phyloP scores from a whole-genome alignment of 2,797 vertebrate genomes.

The Malacoctenus gilli region DNA sequence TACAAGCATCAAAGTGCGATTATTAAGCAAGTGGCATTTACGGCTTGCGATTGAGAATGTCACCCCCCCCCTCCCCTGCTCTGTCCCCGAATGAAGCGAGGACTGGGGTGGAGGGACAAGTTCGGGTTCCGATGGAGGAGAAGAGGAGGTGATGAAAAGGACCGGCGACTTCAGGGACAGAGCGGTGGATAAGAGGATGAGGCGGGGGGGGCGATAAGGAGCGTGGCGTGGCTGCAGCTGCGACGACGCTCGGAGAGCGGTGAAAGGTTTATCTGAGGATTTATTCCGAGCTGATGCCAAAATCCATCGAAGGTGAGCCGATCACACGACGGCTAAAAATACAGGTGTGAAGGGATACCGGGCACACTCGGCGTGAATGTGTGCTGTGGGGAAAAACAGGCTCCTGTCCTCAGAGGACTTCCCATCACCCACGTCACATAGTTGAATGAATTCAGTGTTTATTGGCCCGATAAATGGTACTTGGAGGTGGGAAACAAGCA shows the following conservation, averaged over 20 bases:
- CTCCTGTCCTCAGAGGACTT: conserved; percentile 18
- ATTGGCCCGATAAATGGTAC: conserved; percentile 1
- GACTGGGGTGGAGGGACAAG: background rate
- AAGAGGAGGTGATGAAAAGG: conserved; percentile 21
- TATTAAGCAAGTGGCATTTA: conserved; percentile 62
- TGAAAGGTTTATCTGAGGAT: conserved; percentile 33
- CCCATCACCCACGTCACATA: background rate
- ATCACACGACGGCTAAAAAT: conserved; percentile 49
- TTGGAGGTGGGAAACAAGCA: background rate
- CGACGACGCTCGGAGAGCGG: conserved; percentile 12
- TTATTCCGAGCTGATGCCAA: conserved; percentile 41
- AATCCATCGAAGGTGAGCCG: conserved; percentile 37
- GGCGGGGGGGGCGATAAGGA: conserved; percentile 30
- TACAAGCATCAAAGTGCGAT: conserved; percentile 54
- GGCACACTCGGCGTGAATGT: conserved; percentile 5
- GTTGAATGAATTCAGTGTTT: conserved; percentile 9
- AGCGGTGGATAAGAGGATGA: conserved; percentile 20
- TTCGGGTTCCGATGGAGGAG: conserved; percentile 40
- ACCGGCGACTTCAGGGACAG: conserved; percentile 30
- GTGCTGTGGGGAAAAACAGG: conserved; percentile 7
- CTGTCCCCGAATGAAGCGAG: conserved; percentile 16
- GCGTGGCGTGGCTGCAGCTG: conserved; percentile 11
- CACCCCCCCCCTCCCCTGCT: conserved; percentile 40
- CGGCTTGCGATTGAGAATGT: conserved; percentile 58
- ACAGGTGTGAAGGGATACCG: conserved; percentile 42